phyloP scores from a whole-genome alignment of 1,140 invertebrate species.

The Aphelinus certus region DNA sequence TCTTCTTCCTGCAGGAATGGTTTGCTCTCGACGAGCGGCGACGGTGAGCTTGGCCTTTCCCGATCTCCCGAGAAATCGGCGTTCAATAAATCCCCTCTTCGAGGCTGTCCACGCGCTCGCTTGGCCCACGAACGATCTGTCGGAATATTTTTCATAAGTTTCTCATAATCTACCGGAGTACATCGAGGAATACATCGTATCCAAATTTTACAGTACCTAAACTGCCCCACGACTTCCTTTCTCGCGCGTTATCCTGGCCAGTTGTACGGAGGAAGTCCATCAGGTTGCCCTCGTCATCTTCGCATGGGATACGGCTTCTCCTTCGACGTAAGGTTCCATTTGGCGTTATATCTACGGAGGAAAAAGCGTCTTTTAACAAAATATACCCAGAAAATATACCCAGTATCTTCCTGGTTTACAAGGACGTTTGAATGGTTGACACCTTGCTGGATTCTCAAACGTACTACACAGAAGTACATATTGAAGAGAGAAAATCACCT shows the following conservation, averaged over 20 bases:
- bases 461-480: neutral
- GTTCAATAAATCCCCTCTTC: constrained; percentile 72
- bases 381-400: too few species aligned
- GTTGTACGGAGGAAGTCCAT: constrained; percentile 86
- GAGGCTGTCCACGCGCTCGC: constrained; percentile 76
- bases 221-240: constrained; percentile 87
- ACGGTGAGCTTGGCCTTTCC: constrained; percentile 79
- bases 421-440: neutral
- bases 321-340: constrained; percentile 85
- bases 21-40: constrained; percentile 68
- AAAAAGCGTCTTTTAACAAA: too few species aligned
- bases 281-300: constrained; percentile 84
- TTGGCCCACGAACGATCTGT: constrained; percentile 88
- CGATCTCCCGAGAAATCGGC: constrained; percentile 77
- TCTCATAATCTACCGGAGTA: constrained; percentile 9
- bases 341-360: constrained; percentile 80
- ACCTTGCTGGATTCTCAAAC: neutral
- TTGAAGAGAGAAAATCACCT: constrained; percentile 61
- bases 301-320: constrained; percentile 81
- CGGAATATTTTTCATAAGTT: constrained; percentile 33
- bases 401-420: too few species aligned
- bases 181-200: constrained; percentile 15
- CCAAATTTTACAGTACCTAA: constrained; percentile 66
- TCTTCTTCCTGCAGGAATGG: constrained; percentile 63
- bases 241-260: constrained; percentile 77